These are phyloP conservation scores for Paramormyrops kingsleyae DNA, from an alignment of 2,113 vertebrate species.

Conservation along the genomic window DNA sequence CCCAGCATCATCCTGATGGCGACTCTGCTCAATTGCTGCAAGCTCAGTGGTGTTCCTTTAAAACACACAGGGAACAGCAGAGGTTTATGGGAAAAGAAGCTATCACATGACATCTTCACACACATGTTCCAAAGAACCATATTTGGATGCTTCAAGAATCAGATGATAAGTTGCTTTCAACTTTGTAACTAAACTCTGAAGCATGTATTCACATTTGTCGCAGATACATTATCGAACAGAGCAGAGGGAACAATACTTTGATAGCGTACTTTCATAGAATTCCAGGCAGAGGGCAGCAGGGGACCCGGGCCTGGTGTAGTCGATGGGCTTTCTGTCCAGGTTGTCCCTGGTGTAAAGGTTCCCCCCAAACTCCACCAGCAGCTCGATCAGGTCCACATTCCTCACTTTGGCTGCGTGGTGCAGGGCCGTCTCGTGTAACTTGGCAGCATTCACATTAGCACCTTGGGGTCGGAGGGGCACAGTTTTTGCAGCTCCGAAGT, in stretches of 20 bases:
- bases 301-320: slow-evolving; percentile 70
- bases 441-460: slow-evolving; percentile 88
- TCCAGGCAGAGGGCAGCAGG: slow-evolving; percentile 68
- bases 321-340: slow-evolving; percentile 72
- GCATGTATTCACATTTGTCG: background rate
- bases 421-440: slow-evolving; percentile 85
- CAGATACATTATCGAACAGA: background rate
- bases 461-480: slow-evolving; percentile 51
- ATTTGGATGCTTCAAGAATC: background rate
- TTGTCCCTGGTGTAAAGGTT: slow-evolving; percentile 80
- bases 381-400: slow-evolving; percentile 71
- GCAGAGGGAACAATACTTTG: background rate
- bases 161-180: background rate
- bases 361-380: slow-evolving; percentile 84
- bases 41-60: slow-evolving; percentile 66
- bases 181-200: background rate
- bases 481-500: background rate
- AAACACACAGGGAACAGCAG: background rate
- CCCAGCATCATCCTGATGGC: slow-evolving; percentile 64
- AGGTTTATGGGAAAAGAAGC: background rate
- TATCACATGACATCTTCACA: background rate
- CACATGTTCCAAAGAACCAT: background rate
- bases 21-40: slow-evolving; percentile 80
- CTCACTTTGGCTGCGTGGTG: slow-evolving; percentile 82
- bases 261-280: slow-evolving; percentile 76